A percentile compares a stretch with the other conserved stretches of the same genome.
Evolutionary conservation across 1,140 invertebrate genomes (phyloP).

Genomic region (Bemisia tabaci): DNA sequence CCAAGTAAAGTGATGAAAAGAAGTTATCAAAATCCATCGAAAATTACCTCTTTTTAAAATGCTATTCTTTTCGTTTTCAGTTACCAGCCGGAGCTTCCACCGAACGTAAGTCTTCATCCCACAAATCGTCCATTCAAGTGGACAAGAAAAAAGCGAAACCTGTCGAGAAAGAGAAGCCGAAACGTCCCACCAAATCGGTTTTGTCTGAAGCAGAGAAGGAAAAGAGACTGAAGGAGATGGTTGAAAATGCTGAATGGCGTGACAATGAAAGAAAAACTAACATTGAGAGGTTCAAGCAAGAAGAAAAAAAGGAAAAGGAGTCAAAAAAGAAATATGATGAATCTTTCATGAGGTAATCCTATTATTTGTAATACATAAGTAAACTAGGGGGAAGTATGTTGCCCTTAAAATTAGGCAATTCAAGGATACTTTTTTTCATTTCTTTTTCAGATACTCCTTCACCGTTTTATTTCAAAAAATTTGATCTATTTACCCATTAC

Average conservation of each 20-base stretch:
- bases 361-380: too few relatives aligned
- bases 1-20: too few relatives aligned
- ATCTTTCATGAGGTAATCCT: slow-evolving; percentile 39
- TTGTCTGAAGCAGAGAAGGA: slow-evolving; percentile 56
- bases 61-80: too few relatives aligned
- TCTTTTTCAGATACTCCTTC: too few relatives aligned
- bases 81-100: background rate
- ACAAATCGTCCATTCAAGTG: too few relatives aligned
- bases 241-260: slow-evolving; percentile 54
- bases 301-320: slow-evolving; percentile 39
- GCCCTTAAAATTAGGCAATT: too few relatives aligned
- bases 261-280: slow-evolving; percentile 49
- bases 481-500: too few relatives aligned
- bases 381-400: background rate
- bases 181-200: background rate
- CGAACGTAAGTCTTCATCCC: background rate
- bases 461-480: too few relatives aligned
- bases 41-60: too few relatives aligned
- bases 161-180: background rate
- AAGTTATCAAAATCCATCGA: too few relatives aligned
- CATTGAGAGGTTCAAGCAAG: slow-evolving; percentile 45
- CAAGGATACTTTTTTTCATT: too few relatives aligned
- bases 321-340: slow-evolving; percentile 29
- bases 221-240: slow-evolving; percentile 60
- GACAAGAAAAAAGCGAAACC: background rate